Percentiles rank a stretch among this genome's conserved stretches.
phyloP scores from a whole-genome alignment of 2,113 vertebrate genomes.

The Tachysurus vachellii region DNA sequence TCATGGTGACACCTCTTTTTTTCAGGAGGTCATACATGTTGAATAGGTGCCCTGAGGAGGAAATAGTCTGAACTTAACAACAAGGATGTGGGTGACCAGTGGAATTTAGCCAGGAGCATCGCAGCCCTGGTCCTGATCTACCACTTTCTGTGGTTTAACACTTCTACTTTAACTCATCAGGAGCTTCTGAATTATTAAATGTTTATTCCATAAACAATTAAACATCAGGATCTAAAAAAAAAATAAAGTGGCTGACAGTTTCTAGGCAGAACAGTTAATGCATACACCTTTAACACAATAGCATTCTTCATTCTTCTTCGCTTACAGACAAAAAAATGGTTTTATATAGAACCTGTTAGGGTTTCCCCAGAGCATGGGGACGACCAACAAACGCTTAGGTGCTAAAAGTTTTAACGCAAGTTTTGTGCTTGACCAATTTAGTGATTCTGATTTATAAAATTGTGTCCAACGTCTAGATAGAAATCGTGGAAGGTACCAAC shows the following conservation, averaged over 20 bases:
- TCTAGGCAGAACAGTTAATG: not conserved
- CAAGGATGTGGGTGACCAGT: conserved; percentile 2
- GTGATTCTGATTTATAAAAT: not conserved
- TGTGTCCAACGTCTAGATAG: not conserved
- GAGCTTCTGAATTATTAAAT: not conserved
- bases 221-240: not conserved
- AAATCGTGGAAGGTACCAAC: too few species aligned
- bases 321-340: not conserved
- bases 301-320: not conserved
- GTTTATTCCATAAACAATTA: too few species aligned
- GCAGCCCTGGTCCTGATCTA: not conserved
- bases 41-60: conserved; percentile 37
- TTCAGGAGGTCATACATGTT: conserved; percentile 52
- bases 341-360: not conserved
- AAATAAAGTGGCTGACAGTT: not conserved
- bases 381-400: not conserved
- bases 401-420: too few species aligned
- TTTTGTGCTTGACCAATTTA: not conserved
- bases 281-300: not conserved
- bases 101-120: not conserved
- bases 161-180: not conserved
- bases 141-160: not conserved
- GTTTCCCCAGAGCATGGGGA: not conserved
- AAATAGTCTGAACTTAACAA: not conserved
- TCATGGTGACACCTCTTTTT: conserved; percentile 59